Evolutionary conservation across 2,113 vertebrate species (phyloP).

Genomic region (Amblyornis subalaris): DNA sequence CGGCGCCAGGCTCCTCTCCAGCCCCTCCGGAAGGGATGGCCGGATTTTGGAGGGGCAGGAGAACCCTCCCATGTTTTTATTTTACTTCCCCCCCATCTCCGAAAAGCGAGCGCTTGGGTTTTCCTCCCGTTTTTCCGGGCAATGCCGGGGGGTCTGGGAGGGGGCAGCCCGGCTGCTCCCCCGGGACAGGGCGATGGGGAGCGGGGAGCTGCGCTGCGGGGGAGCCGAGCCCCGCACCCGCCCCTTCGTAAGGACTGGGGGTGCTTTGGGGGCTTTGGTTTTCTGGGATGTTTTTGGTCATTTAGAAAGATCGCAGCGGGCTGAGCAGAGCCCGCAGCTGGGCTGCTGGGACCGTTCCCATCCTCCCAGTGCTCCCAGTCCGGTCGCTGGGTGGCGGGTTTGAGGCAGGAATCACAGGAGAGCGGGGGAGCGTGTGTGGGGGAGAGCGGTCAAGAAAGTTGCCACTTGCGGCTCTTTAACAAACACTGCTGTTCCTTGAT

Average conservation of each 20-base stretch:
- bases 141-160: background rate
- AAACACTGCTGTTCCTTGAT: background rate
- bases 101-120: background rate
- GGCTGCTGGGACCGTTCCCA: slow-evolving; percentile 19
- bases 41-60: background rate
- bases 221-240: background rate
- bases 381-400: slow-evolving; percentile 55
- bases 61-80: background rate
- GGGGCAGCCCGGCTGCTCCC: background rate
- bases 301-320: background rate
- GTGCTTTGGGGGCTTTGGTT: background rate
- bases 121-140: background rate
- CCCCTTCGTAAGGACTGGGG: background rate
- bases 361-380: background rate
- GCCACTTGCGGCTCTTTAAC: background rate
- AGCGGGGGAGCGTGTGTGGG: background rate
- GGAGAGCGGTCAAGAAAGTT: background rate
- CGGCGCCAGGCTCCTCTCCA: background rate
- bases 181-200: background rate
- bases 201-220: background rate
- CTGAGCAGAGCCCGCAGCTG: background rate
- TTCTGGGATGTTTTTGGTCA: background rate
- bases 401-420: slow-evolving; percentile 51
- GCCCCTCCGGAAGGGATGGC: background rate
- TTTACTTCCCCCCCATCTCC: rapidly evolving